Evolutionary conservation across 2,797 vertebrate species (phyloP).

Genomic region (Aldrovandia affinis): DNA sequence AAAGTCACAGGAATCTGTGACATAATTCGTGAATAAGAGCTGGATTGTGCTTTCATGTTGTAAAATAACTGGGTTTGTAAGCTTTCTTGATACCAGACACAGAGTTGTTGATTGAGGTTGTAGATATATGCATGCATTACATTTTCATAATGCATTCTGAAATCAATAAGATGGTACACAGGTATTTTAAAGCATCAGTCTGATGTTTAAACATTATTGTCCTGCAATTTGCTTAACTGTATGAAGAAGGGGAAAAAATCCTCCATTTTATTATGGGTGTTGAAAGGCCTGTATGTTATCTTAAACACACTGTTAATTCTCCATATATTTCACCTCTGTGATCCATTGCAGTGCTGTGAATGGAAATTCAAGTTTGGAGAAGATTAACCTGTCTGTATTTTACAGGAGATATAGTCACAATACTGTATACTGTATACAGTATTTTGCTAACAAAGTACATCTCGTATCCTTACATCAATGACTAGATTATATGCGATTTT

Average conservation of each 20-base stretch:
- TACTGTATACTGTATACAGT: too few species aligned
- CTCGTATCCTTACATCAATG: not conserved
- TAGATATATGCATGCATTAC: not conserved
- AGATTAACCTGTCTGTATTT: not conserved
- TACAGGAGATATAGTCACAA: too few species aligned
- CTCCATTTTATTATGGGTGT: not conserved
- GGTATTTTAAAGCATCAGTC: not conserved
- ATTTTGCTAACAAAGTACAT: not conserved
- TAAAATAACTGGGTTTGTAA: not conserved
- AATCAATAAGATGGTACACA: not conserved
- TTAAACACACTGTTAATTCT: not conserved
- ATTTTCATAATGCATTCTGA: not conserved
- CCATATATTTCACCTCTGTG: not conserved
- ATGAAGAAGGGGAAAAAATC: not conserved
- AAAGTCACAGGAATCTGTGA: not conserved
- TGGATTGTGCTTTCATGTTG: not conserved
- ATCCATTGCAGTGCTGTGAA: not conserved
- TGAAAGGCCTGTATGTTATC: not conserved
- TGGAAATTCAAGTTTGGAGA: not conserved
- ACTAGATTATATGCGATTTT: not conserved
- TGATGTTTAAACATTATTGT: not conserved
- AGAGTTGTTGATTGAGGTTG: not conserved
- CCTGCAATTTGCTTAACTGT: not conserved
- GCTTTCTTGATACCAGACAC: not conserved
- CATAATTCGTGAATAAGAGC: constrained; percentile 1